Conservation (phyloP, 2,888 invertebrate genomes). For the Coelopa pilipes region DNA sequence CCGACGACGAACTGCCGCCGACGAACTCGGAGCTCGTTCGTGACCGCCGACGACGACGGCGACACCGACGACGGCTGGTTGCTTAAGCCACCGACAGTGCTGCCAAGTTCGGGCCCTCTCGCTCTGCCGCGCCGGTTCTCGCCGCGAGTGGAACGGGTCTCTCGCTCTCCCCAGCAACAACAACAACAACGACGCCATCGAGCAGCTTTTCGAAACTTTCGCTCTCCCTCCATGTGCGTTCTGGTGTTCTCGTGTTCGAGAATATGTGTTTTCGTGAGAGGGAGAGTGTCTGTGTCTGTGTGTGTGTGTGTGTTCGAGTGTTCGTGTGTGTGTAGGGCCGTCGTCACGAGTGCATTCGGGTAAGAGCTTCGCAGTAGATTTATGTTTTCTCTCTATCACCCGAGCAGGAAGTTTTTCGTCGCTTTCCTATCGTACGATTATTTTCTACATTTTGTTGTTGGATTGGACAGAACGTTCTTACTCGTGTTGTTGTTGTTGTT, state of each 20-base stretch:
- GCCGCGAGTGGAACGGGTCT: background rate
- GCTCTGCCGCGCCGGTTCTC: background rate
- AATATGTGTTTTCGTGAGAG: too few relatives aligned
- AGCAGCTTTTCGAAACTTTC: background rate
- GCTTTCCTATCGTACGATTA: background rate
- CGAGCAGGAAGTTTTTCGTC: background rate
- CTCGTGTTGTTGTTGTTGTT: conserved; percentile 37
- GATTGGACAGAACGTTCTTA: background rate
- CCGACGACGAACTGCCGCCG: conserved; percentile 11
- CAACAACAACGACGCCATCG: background rate
- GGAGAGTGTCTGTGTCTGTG: too few relatives aligned
- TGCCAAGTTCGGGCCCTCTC: conserved; percentile 2
- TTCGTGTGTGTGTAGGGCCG: too few relatives aligned
- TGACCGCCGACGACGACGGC: background rate
- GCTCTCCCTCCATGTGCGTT: background rate
- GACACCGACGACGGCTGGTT: background rate
- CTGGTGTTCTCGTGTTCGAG: background rate
- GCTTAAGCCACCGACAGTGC: conserved; percentile 23
- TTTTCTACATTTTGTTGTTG: background rate
- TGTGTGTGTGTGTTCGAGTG: too few relatives aligned
- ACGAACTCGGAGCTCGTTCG: background rate
- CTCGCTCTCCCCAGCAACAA: background rate
- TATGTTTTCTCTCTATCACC: background rate
- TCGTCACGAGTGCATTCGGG: background rate
- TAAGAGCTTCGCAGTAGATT: background rate